Evolutionary conservation across 2,797 vertebrate genomes (phyloP).

Genomic region (Myripristis jacobus): DNA sequence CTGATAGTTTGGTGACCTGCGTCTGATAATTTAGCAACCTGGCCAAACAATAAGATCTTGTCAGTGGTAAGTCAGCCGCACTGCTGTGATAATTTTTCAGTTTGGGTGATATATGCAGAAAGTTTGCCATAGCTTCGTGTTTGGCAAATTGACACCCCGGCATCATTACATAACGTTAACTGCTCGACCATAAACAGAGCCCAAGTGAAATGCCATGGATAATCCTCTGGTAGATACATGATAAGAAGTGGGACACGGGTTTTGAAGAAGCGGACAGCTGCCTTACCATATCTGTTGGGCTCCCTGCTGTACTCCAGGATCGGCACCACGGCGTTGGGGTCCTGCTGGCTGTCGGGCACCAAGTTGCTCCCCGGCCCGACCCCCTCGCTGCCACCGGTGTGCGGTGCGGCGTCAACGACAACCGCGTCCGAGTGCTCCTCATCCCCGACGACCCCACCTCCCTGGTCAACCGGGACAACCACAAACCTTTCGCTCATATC

Average conservation of each 20-base stretch:
- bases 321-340: slow-evolving; percentile 70
- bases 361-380: slow-evolving; percentile 56
- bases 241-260: slow-evolving; percentile 62
- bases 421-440: slow-evolving; percentile 45
- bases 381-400: slow-evolving; percentile 32
- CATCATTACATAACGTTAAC: slow-evolving; percentile 17
- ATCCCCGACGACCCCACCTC: slow-evolving; percentile 36
- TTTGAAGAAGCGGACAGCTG: slow-evolving; percentile 2
- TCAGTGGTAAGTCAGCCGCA: too few relatives aligned
- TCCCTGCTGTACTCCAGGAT: slow-evolving; percentile 85
- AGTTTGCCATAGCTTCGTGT: neutral
- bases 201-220: slow-evolving; percentile 21
- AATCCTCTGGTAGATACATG: slow-evolving; percentile 55
- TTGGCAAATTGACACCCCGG: slow-evolving; percentile 2
- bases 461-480: slow-evolving; percentile 80
- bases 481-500: slow-evolving; percentile 85
- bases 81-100: neutral
- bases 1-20: too few relatives aligned
- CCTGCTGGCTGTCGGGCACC: slow-evolving; percentile 55
- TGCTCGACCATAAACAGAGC: neutral
- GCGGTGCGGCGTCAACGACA: slow-evolving; percentile 55
- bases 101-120: neutral
- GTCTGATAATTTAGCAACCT: too few relatives aligned
- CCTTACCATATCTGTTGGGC: slow-evolving; percentile 86
- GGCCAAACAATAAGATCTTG: too few relatives aligned